phyloP scores from a whole-genome alignment of 2,888 invertebrate species.

The Phalera bucephala region DNA sequence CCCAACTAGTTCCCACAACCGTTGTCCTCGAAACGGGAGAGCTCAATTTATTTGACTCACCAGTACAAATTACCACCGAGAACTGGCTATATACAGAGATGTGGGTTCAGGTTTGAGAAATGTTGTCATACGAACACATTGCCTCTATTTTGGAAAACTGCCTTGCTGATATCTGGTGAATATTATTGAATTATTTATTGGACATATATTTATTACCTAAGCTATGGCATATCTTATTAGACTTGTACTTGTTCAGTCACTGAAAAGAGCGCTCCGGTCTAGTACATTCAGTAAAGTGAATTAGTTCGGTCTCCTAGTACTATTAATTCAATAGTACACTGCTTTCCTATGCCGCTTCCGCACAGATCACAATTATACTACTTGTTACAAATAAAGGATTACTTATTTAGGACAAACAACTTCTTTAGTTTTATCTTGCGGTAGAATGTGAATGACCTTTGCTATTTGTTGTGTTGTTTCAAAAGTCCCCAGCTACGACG shows the following conservation, averaged over 20 bases:
- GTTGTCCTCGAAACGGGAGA: conserved; percentile 28
- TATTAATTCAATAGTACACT: too few relatives aligned
- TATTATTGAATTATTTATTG: conserved; percentile 4
- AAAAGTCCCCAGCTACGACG: conserved; percentile 13
- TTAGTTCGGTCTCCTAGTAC: too few relatives aligned
- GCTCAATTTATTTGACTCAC: conserved; percentile 33
- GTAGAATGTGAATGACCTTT: conserved; percentile 19
- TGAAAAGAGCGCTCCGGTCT: too few relatives aligned
- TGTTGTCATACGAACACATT: conserved; percentile 25
- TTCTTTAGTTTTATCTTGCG: conserved; percentile 3
- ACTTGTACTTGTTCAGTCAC: too few relatives aligned
- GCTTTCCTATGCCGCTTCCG: too few relatives aligned
- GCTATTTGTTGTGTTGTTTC: conserved; percentile 18
- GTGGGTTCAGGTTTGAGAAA: conserved; percentile 27
- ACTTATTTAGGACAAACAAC: too few relatives aligned
- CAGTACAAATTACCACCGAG: conserved; percentile 33
- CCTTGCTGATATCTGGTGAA: conserved; percentile 10
- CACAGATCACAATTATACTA: too few relatives aligned
- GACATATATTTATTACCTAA: too few relatives aligned
- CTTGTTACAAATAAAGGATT: too few relatives aligned
- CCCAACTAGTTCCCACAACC: conserved; percentile 28
- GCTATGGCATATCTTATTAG: too few relatives aligned
- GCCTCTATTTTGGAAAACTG: conserved; percentile 16
- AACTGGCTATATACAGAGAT: conserved; percentile 13
- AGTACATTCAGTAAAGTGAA: too few relatives aligned